Conservation (phyloP, 2,113 vertebrate species). For the Blennius ocellaris region DNA sequence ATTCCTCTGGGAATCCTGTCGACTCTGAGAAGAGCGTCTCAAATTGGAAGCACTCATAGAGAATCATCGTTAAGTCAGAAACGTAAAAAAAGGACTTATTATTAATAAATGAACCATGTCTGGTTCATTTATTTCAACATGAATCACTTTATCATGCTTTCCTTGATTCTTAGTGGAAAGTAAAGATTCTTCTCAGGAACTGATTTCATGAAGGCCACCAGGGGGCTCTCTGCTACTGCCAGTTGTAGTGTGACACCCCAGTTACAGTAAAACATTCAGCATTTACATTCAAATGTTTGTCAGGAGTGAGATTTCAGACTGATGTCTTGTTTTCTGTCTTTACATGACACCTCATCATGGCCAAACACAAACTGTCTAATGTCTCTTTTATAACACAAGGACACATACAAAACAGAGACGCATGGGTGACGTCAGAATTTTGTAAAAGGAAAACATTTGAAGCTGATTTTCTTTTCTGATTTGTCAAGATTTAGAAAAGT, state of each 20-base stretch:
- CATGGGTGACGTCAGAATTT: too few species aligned
- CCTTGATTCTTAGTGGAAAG: not conserved
- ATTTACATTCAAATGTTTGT: not conserved
- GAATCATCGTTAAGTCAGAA: too few species aligned
- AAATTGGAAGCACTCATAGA: not conserved
- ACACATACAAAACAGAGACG: too few species aligned
- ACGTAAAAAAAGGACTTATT: too few species aligned
- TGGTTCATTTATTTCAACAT: not conserved
- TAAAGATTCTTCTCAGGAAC: not conserved
- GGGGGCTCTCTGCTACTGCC: slow-evolving; percentile 67
- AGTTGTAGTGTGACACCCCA: not conserved
- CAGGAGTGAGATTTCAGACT: not conserved
- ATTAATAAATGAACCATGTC: too few species aligned
- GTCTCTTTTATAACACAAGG: too few species aligned
- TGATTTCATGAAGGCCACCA: slow-evolving; percentile 65
- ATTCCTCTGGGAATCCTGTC: slow-evolving; percentile 49
- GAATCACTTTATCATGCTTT: not conserved
- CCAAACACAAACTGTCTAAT: too few species aligned
- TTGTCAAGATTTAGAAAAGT: too few species aligned
- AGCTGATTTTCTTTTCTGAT: too few species aligned
- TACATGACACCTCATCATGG: too few species aligned
- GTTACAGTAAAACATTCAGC: too few species aligned
- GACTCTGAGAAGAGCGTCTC: not conserved
- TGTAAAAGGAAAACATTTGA: too few species aligned
- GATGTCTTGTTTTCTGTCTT: not conserved